These are phyloP conservation scores for Lepidurus couesii DNA, from an alignment of 1,140 invertebrate species.

Conservation along the genomic window DNA sequence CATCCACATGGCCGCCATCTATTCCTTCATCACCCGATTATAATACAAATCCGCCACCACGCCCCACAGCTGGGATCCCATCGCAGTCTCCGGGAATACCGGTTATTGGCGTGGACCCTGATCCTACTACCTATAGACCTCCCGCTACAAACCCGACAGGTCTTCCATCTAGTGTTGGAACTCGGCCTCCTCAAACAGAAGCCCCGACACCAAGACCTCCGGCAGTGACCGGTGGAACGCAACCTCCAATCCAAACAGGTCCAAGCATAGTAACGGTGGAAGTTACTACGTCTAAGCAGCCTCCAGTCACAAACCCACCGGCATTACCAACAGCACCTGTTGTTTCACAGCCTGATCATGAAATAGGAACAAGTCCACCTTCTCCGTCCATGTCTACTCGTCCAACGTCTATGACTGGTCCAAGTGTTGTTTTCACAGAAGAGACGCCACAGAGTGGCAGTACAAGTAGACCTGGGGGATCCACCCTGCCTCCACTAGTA, in stretches of 20 bases:
- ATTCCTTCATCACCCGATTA: not conserved
- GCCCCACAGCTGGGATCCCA: not conserved
- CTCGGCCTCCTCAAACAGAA: slow-evolving; percentile 11
- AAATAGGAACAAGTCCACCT: not conserved
- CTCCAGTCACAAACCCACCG: not conserved
- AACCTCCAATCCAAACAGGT: slow-evolving; percentile 20
- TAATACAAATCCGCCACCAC: not conserved
- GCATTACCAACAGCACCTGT: not conserved
- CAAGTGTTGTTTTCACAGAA: not conserved
- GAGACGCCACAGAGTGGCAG: not conserved
- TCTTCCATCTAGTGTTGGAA: not conserved
- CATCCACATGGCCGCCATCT: not conserved
- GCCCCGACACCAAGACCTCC: not conserved
- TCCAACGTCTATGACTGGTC: not conserved
- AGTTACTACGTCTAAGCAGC: not conserved
- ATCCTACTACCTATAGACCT: slow-evolving; percentile 4
- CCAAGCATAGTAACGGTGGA: slow-evolving; percentile 1
- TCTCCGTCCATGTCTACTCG: not conserved
- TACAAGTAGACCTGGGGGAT: not conserved
- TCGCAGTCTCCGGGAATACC: slow-evolving; percentile 22
- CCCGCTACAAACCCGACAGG: not conserved
- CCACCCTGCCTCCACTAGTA: not conserved
- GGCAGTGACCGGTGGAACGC: not conserved
- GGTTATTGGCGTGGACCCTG: not conserved
- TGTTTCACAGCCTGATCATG: not conserved